phyloP scores from a whole-genome alignment of 2,797 vertebrate genomes.

The Heterohyrax brucei region DNA sequence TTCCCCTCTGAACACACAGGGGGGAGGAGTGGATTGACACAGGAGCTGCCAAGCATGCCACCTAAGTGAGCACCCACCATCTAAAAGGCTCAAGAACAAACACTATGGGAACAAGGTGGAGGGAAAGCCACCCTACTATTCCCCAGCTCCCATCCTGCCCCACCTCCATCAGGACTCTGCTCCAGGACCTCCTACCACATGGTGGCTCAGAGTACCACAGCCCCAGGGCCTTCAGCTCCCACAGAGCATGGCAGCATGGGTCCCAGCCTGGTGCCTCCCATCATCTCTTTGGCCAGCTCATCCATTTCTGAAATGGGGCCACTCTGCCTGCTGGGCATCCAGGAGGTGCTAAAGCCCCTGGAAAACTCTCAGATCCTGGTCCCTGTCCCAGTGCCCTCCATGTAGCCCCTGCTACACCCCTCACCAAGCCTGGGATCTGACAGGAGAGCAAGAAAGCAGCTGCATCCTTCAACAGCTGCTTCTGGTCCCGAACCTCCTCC shows the following conservation, averaged over 20 bases:
- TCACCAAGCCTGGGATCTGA: conserved; percentile 98
- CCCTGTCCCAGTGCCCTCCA: not conserved
- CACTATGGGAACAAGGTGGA: not conserved
- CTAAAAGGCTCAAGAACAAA: not conserved
- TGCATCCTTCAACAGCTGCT: conserved; percentile 97
- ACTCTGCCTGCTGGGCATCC: not conserved
- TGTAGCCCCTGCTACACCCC: conserved; percentile 71
- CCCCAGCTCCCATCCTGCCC: too few relatives aligned
- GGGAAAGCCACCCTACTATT: not conserved
- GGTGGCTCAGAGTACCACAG: not conserved
- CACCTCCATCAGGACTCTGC: not conserved
- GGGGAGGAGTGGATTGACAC: not conserved
- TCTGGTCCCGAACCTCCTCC: conserved; percentile 97
- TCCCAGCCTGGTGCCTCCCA: not conserved
- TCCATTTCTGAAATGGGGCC: rapidly evolving
- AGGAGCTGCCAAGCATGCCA: too few relatives aligned
- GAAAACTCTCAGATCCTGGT: not conserved
- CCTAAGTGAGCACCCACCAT: rapidly evolving
- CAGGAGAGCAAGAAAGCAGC: conserved; percentile 97
- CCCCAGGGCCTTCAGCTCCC: not conserved
- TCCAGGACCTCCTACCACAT: not conserved
- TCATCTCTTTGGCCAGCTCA: not conserved
- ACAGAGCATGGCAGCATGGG: not conserved
- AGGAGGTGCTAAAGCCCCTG: not conserved
- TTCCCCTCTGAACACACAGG: not conserved